These are phyloP conservation scores for Caenorhabditis brenneri DNA, from an alignment of 1,140 invertebrate genomes.

Conservation along the genomic window DNA sequence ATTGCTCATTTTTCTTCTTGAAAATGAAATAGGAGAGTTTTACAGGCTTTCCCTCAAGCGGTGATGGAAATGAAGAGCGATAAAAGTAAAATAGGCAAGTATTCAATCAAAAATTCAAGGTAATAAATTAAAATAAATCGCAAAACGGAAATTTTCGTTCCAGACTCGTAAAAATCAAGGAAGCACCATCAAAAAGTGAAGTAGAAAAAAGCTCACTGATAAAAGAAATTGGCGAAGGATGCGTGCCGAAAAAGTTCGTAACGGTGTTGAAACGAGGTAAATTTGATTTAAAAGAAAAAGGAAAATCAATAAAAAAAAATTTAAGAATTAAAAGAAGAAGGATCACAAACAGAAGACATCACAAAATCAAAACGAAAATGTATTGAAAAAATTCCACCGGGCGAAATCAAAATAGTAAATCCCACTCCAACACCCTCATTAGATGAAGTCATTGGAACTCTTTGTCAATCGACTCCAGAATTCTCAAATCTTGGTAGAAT, in stretches of 20 bases:
- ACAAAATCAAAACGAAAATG: constrained; percentile 20
- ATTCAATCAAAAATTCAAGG: not conserved
- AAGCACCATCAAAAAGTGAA: not conserved
- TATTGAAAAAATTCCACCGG: not conserved
- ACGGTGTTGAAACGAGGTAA: not conserved
- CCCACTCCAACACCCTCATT: not conserved
- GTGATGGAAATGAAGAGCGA: not conserved
- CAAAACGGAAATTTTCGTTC: not conserved
- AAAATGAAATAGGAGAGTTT: not conserved
- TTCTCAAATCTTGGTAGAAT: not conserved
- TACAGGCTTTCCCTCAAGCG: not conserved
- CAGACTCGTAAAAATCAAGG: not conserved
- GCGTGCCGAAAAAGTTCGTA: not conserved
- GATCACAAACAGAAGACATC: constrained; percentile 19
- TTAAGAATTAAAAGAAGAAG: constrained; percentile 20
- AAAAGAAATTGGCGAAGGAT: constrained; percentile 1
- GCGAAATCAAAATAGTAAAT: not conserved
- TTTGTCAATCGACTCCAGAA: not conserved
- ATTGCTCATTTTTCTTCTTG: not conserved
- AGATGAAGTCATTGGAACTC: not conserved
- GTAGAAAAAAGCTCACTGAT: not conserved
- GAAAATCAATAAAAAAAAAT: not conserved
- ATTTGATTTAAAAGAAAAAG: not conserved
- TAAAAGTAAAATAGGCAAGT: not conserved
- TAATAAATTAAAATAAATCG: not conserved